phyloP scores from a whole-genome alignment of 2,888 invertebrate genomes.

The Cordilura impudica region DNA sequence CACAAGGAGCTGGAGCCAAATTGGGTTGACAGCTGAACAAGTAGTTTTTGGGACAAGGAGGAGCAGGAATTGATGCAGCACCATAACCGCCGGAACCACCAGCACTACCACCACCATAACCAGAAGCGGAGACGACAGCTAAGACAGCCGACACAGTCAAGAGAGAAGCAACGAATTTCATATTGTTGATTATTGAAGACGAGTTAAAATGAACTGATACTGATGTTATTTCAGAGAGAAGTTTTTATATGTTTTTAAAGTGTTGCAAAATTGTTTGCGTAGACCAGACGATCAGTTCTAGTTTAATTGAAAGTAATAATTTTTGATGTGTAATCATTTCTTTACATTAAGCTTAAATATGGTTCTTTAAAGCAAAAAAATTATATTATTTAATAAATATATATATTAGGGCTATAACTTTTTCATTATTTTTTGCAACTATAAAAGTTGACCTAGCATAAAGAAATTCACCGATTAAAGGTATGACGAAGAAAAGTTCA shows the following conservation, averaged over 20 bases:
- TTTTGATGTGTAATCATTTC: too few relatives aligned
- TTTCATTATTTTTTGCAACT: too few relatives aligned
- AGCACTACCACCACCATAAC: slow-evolving; percentile 5
- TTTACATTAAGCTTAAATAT: too few relatives aligned
- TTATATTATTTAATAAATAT: too few relatives aligned
- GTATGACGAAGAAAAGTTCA: too few relatives aligned
- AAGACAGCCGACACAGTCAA: not conserved
- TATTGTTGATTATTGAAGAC: too few relatives aligned
- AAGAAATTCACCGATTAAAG: too few relatives aligned
- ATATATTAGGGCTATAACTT: too few relatives aligned
- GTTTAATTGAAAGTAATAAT: too few relatives aligned
- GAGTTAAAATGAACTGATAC: slow-evolving; percentile 1
- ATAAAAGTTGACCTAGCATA: too few relatives aligned
- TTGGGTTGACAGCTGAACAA: slow-evolving; percentile 58
- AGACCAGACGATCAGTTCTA: slow-evolving; percentile 12
- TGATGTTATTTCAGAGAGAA: not conserved
- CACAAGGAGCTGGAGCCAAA: slow-evolving; percentile 44
- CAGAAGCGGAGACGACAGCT: slow-evolving; percentile 1
- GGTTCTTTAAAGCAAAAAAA: too few relatives aligned
- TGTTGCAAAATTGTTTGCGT: not conserved
- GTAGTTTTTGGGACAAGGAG: slow-evolving; percentile 49
- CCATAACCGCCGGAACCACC: not conserved
- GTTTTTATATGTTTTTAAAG: slow-evolving; percentile 15
- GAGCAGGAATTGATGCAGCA: slow-evolving; percentile 9
- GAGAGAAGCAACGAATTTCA: slow-evolving; percentile 19